Percentiles rank a stretch among this genome's conserved stretches.
These are phyloP conservation scores for Platorchestia sp. DNA, from an alignment of 1,140 invertebrate species.

Conservation along the genomic window DNA sequence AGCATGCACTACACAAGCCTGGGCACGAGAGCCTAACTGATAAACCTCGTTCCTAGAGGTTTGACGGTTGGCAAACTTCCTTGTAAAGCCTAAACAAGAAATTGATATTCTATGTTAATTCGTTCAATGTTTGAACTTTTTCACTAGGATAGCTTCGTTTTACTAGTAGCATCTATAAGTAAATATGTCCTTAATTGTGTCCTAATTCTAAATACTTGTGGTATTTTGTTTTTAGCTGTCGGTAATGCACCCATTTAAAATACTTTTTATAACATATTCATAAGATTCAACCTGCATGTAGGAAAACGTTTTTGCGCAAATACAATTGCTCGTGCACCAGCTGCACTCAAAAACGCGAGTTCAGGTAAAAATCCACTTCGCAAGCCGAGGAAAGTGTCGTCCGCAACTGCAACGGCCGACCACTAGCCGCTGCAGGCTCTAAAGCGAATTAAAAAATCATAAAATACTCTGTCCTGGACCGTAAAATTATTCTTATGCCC, in stretches of 20 bases:
- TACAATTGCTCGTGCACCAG: background rate
- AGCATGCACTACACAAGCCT: no score
- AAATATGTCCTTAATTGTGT: background rate
- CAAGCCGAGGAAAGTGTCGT: background rate
- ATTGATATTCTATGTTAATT: no score
- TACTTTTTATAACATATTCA: background rate
- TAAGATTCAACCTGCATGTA: background rate
- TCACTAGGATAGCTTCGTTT: no score
- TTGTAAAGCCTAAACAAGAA: no score
- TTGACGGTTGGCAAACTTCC: no score
- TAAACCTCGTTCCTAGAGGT: no score
- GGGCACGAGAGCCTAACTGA: no score
- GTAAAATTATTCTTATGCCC: constrained; percentile 52
- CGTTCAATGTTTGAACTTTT: no score
- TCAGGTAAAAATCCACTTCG: background rate
- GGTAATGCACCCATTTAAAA: background rate
- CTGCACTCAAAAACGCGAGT: background rate
- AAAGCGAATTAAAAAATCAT: constrained; percentile 56
- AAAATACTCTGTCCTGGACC: constrained; percentile 49
- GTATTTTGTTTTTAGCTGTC: background rate
- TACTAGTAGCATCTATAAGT: no score
- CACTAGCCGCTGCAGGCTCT: constrained; percentile 8
- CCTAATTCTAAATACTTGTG: background rate
- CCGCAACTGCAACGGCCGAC: background rate
- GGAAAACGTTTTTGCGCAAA: background rate